Conservation (phyloP, 1,140 invertebrate species). For the Zaprionus nigranus region DNA sequence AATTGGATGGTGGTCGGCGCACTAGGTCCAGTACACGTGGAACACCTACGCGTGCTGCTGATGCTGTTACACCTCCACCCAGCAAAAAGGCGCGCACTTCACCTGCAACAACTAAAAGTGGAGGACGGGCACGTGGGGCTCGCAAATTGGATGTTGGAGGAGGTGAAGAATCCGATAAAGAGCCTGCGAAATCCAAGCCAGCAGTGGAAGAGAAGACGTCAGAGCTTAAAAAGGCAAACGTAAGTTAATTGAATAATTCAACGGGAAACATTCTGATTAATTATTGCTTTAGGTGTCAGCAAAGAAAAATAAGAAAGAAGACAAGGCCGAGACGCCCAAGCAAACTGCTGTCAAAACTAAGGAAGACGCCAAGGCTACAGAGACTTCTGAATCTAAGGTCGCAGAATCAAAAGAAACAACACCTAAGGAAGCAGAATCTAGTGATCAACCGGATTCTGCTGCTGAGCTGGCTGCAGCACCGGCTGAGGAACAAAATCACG, state of each 20-base stretch:
- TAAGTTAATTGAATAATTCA: conserved; percentile 26
- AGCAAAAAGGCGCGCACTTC: conserved; percentile 77
- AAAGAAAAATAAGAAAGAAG: conserved; percentile 64
- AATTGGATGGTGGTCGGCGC: conserved; percentile 72
- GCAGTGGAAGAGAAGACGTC: conserved; percentile 6
- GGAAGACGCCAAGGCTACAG: conserved; percentile 20
- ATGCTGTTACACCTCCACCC: conserved; percentile 72
- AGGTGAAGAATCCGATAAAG: conserved; percentile 40
- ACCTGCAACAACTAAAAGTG: conserved; percentile 58
- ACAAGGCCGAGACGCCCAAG: conserved; percentile 48
- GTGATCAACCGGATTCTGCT: conserved; percentile 61
- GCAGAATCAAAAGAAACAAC: conserved; percentile 33
- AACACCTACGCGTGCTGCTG: conserved; percentile 65
- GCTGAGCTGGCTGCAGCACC: conserved; percentile 23
- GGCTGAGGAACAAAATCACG: conserved; percentile 60
- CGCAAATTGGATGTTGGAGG: conserved; percentile 71
- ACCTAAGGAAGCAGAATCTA: conserved; percentile 25
- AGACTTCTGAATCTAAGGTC: conserved; percentile 16
- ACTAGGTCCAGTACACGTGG: conserved; percentile 80
- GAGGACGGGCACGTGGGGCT: conserved; percentile 64
- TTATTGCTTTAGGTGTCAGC: conserved; percentile 28
- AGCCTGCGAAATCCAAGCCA: conserved; percentile 51
- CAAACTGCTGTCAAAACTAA: conserved; percentile 24
- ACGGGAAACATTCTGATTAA: conserved; percentile 4
- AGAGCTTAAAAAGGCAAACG: conserved; percentile 48